Base-by-base conservation (phyloP, 2,797 vertebrate genomes). In the Rhodeus uyekii region DNA sequence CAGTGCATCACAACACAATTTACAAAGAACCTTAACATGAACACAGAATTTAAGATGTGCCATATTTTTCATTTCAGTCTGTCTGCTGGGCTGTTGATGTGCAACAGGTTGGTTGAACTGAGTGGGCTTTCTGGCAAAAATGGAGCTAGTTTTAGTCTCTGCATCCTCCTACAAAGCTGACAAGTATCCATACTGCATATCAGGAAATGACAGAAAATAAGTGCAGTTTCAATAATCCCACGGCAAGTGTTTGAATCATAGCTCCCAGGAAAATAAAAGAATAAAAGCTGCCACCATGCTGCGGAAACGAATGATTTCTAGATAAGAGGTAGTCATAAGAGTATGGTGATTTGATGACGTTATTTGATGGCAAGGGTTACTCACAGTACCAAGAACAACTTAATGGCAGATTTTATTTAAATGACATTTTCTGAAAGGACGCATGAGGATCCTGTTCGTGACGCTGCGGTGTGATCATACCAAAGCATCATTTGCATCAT, bases 181-280 rank as follows among this genome's bases (percentile, higher is more conserved):
- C 42, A 75, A 63, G 53, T 75, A 73, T 36, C 46, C 61, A 8
- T 73, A 74, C 14, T 79, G 24, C 12, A 27, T 75, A 79, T 82
- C 36, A 50, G 75, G 50, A 85, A 74, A 82, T 74, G 38, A 67
- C 34, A 18, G 50, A 42, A 82, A 74, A 76, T 75, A 76, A 75
- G 19, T 75, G 24, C 46, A 14, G 72, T 76, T 63, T 82, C 61
- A 68, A 58, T 50, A 67, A 55, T 58, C 48, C 61, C 72, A 24
- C 34, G 0, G 27, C 72, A 67, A 76, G 80, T 75, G 48, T 76
- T 67, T 82, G 61, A 75, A 82, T 75, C 61, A 67, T 34, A 76
- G 72, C 27, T 48, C 63, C 36, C 12, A 3, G 3, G 3, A 67
- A 63, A 76, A 76, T 67, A 55, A 76, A 67, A 60, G 27, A 4